Conservation (phyloP, 2,888 invertebrate species). For the Seira ritae region DNA sequence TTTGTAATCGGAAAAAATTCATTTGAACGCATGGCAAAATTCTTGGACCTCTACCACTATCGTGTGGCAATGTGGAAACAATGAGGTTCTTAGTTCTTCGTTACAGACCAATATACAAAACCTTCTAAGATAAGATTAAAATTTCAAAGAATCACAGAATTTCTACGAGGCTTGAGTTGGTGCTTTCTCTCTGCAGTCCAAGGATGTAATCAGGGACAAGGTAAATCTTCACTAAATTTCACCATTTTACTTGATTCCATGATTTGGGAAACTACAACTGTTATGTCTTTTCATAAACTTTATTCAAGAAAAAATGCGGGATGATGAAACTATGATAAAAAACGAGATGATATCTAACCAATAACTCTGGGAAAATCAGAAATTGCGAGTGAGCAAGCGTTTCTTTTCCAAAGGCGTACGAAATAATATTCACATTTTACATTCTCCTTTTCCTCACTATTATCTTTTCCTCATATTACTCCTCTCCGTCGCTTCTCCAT, state of each 20-base stretch:
- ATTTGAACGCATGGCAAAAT: not conserved
- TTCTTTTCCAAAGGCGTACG: not conserved
- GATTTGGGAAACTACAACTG: not conserved
- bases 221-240: not conserved
- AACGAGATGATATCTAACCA: not conserved
- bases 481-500: constrained; percentile 1
- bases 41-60: not conserved
- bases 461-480: constrained; percentile 3
- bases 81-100: not conserved
- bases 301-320: not conserved
- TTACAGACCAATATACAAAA: not conserved
- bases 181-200: no score
- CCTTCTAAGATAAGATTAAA: not conserved
- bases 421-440: constrained; percentile 8
- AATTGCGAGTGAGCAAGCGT: constrained; percentile 31
- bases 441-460: not conserved
- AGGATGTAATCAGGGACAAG: not conserved
- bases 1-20: constrained; percentile 3
- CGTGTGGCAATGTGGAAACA: not conserved
- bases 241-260: not conserved
- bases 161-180: not conserved
- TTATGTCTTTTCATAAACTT: not conserved
- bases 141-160: constrained; percentile 7
- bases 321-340: constrained; percentile 6
- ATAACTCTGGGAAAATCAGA: constrained; percentile 30